These are phyloP conservation scores for Cololabis saira DNA, from an alignment of 2,113 vertebrate genomes.

Conservation along the genomic window DNA sequence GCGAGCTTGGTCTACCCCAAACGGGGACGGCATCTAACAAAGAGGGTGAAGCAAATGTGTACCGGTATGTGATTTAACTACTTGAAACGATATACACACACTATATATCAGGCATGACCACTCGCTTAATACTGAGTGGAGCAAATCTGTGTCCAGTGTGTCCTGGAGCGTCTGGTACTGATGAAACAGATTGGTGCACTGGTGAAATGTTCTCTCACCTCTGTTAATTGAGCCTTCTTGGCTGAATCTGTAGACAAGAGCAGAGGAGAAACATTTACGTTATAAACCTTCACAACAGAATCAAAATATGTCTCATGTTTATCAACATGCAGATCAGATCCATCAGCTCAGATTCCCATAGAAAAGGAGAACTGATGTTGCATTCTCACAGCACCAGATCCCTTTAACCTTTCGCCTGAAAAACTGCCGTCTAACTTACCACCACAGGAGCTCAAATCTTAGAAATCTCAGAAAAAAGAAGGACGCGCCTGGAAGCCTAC, in stretches of 20 bases:
- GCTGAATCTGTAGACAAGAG: conserved; percentile 65
- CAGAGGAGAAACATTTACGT: conserved; percentile 30
- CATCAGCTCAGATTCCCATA: too few species aligned
- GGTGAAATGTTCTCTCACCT: conserved; percentile 69
- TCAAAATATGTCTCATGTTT: too few species aligned
- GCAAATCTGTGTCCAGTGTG: too few species aligned
- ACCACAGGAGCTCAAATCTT: conserved; percentile 30
- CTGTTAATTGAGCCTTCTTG: conserved; percentile 72
- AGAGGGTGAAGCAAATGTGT: background rate
- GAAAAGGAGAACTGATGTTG: too few species aligned
- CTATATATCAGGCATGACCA: too few species aligned
- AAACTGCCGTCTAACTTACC: conserved; percentile 59
- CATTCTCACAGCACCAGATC: too few species aligned
- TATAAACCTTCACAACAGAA: background rate
- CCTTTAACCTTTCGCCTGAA: too few species aligned
- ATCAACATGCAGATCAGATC: too few species aligned
- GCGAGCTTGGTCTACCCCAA: conserved; percentile 78
- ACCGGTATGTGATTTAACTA: background rate
- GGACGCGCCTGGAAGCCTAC: background rate
- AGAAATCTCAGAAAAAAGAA: conserved; percentile 14
- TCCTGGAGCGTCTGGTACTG: background rate
- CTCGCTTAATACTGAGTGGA: too few species aligned
- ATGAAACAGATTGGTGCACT: conserved; percentile 7
- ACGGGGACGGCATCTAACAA: conserved; percentile 83
- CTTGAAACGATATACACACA: too few species aligned